A percentile compares a stretch with the other conserved stretches of the same genome.
Evolutionary conservation across 1,140 invertebrate species (phyloP).

Genomic region (Hyphantria cunea): DNA sequence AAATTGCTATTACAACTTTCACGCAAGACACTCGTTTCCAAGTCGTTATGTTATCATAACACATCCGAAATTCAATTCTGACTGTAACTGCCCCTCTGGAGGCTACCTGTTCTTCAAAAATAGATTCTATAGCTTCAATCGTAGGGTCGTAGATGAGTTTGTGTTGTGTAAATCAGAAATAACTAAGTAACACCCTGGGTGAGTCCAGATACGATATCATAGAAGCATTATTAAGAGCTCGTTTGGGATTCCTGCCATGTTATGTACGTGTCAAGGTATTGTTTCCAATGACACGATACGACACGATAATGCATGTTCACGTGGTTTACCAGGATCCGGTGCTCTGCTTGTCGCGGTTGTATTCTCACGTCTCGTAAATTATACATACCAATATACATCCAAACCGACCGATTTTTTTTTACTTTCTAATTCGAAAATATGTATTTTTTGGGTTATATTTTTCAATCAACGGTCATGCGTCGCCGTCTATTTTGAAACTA

Average conservation of each 20-base stretch:
- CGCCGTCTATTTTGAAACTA: too few species aligned
- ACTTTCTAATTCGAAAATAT: too few species aligned
- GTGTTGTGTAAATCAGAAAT: conserved; percentile 42
- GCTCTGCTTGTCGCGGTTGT: too few species aligned
- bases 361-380: too few species aligned
- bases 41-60: conserved; percentile 44
- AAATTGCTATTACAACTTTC: conserved; percentile 33
- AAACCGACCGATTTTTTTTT: too few species aligned
- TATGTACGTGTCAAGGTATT: conserved; percentile 35
- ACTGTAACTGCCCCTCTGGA: conserved; percentile 30
- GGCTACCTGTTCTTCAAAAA: conserved; percentile 4
- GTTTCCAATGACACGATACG: conserved; percentile 46
- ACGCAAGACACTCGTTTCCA: conserved; percentile 49
- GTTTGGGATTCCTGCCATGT: conserved; percentile 70
- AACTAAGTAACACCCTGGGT: conserved; percentile 51
- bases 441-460: too few species aligned
- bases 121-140: conserved; percentile 6
- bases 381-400: too few species aligned
- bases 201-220: conserved; percentile 61
- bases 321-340: too few species aligned
- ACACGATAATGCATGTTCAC: conserved; percentile 1
- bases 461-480: too few species aligned
- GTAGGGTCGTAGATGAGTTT: conserved; percentile 32
- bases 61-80: conserved; percentile 52
- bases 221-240: conserved; percentile 70